phyloP scores from a whole-genome alignment of 2,888 invertebrate species.

The Cephus rjabovi region DNA sequence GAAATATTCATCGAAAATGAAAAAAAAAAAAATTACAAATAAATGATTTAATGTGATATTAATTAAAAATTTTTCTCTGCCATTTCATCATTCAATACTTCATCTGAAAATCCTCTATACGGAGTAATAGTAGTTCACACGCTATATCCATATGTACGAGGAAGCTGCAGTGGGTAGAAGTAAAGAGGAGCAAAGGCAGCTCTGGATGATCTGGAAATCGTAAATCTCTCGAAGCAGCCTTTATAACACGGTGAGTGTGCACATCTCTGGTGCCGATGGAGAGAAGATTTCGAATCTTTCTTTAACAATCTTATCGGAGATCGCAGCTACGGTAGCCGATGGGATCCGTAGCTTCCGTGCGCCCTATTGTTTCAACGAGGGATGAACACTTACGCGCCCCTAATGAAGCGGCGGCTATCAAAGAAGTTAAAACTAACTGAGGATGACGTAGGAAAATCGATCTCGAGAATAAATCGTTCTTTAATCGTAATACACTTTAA shows the following conservation, averaged over 20 bases:
- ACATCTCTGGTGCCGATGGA: conserved; percentile 2
- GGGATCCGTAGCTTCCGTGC: conserved; percentile 21
- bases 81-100: not conserved
- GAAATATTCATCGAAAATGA: conserved; percentile 15
- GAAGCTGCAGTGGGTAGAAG: not conserved
- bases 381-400: conserved; percentile 12
- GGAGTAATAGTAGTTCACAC: not conserved
- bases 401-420: conserved; percentile 20
- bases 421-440: conserved; percentile 3
- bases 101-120: not conserved
- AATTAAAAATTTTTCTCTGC: not conserved
- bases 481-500: not conserved
- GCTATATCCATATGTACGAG: not conserved
- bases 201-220: not conserved
- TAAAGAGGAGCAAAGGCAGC: not conserved
- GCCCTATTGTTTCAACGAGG: conserved; percentile 22
- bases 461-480: not conserved
- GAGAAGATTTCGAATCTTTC: conserved; percentile 12
- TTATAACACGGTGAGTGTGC: conserved; percentile 17
- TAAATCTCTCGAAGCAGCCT: not conserved
- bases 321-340: conserved; percentile 19
- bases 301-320: conserved; percentile 20
- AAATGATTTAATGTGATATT: too few relatives aligned
- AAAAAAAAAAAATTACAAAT: not conserved
- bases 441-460: not conserved